Evolutionary conservation across 2,113 vertebrate species (phyloP).

Genomic region (human): GRCh38 chr4:117967501-117968000

Average conservation of each 20-base stretch:
- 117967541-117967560: not conserved
- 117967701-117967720: not conserved
- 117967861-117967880: not conserved
- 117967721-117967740: not conserved
- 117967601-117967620: not conserved
- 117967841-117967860: constrained; percentile 1
- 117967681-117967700: not conserved
- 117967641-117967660: not conserved
- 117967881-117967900: not conserved
- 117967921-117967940: not conserved
- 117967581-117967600: not conserved
- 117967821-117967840: not conserved
- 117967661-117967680: not conserved
- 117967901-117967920: not conserved
- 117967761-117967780: not conserved
- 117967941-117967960: not conserved
- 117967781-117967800: constrained; percentile 17
- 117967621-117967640: not conserved
- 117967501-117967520: not conserved
- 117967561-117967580: not conserved
- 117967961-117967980: not conserved
- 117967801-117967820: not conserved
- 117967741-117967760: not conserved
- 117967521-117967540: not conserved
- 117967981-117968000: not conserved